A percentile compares a stretch with the other conserved stretches of the same genome.
phyloP scores from a whole-genome alignment of 2,113 vertebrate species.

The Lutjanus erythropterus region DNA sequence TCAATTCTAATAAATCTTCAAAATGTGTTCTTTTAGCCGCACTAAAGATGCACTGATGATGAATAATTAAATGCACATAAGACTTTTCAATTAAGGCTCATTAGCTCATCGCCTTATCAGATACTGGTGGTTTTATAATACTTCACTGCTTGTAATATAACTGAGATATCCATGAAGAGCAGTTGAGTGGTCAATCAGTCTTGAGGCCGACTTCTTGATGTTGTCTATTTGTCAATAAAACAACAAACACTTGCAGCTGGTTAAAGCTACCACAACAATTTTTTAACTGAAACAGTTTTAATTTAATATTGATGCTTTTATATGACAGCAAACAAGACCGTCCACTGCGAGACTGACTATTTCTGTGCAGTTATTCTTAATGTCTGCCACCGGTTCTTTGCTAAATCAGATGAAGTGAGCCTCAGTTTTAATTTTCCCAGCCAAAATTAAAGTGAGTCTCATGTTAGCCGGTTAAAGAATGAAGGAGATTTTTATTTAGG shows the following conservation, averaged over 20 bases:
- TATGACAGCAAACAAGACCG: no score
- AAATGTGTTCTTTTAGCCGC: background rate
- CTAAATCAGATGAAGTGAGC: no score
- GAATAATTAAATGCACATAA: background rate
- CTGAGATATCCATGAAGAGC: background rate
- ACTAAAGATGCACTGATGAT: background rate
- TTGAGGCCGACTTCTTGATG: background rate
- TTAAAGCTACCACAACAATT: no score
- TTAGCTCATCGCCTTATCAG: background rate
- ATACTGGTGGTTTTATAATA: constrained; percentile 3
- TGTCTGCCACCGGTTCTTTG: no score
- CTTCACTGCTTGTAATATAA: background rate
- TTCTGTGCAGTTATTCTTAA: no score
- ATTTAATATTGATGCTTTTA: no score
- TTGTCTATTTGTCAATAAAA: background rate
- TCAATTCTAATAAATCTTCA: constrained; percentile 13
- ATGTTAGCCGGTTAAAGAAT: no score
- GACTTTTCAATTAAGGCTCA: background rate
- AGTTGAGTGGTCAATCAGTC: background rate
- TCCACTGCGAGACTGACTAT: no score
- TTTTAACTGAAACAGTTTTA: no score
- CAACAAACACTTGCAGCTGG: background rate
- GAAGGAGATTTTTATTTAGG: no score
- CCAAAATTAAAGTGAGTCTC: no score
- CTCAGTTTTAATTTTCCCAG: no score